Evolutionary conservation across 1,140 invertebrate species (phyloP).

Genomic region (Thereuonema tuberculata): DNA sequence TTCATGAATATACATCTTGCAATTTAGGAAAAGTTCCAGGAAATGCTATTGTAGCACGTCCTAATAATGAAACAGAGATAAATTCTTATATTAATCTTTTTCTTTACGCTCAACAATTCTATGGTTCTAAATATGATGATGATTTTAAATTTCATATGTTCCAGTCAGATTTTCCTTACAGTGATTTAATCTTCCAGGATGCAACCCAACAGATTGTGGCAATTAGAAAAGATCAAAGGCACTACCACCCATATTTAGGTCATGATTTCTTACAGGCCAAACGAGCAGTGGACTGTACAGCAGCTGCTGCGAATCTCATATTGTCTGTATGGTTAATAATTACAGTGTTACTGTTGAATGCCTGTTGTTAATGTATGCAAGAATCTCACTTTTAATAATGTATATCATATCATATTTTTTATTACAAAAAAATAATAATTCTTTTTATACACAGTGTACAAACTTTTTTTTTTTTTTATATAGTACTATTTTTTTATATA

Average conservation of each 20-base stretch:
- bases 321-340: too few species aligned
- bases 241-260: constrained; percentile 53
- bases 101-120: constrained; percentile 78
- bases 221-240: constrained; percentile 43
- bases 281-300: constrained; percentile 59
- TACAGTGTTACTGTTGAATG: too few species aligned
- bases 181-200: constrained; percentile 85
- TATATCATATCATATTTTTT: too few species aligned
- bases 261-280: constrained; percentile 58
- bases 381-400: too few species aligned
- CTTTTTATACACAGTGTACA: too few species aligned
- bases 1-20: constrained; percentile 65
- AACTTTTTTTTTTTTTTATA: too few species aligned
- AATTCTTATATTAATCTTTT: constrained; percentile 75
- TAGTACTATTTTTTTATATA: too few species aligned
- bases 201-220: constrained; percentile 63
- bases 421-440: too few species aligned
- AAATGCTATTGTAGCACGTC: constrained; percentile 76
- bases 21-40: constrained; percentile 83
- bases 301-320: constrained; percentile 36
- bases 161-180: constrained; percentile 57
- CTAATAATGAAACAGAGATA: constrained; percentile 61
- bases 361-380: too few species aligned
- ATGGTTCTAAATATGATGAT: constrained; percentile 65
- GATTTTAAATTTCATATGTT: constrained; percentile 81